Evolutionary conservation across 2,113 vertebrate species (phyloP).

Genomic region (Chaetodon auriga): DNA sequence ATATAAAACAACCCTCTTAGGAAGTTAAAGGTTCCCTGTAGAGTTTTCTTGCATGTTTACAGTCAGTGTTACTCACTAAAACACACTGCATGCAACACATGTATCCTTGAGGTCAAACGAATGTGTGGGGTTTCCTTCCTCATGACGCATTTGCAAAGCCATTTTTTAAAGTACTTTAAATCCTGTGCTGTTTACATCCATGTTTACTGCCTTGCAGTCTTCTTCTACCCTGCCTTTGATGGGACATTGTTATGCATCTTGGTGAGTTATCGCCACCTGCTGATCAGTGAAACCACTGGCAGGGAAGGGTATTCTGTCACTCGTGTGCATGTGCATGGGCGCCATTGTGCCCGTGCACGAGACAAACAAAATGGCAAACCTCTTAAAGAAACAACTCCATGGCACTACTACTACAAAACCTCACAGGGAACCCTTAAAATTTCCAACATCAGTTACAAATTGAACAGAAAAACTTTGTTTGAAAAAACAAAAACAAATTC

Average conservation of each 20-base stretch:
- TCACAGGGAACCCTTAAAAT: slow-evolving; percentile 30
- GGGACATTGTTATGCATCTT: background rate
- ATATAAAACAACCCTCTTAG: slow-evolving; percentile 36
- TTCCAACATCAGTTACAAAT: slow-evolving; percentile 33
- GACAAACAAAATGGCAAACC: background rate
- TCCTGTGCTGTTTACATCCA: background rate
- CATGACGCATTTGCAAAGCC: background rate
- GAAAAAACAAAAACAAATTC: background rate
- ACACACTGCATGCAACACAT: background rate
- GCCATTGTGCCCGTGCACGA: no score
- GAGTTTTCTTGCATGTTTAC: slow-evolving; percentile 15
- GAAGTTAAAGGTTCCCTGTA: slow-evolving; percentile 29
- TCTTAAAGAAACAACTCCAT: background rate
- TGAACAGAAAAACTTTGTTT: slow-evolving; percentile 15
- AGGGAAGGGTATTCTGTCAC: background rate
- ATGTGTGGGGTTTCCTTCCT: background rate
- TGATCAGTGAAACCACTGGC: background rate
- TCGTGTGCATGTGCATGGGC: no score
- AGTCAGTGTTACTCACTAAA: background rate
- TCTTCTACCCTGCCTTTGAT: background rate
- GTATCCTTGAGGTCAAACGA: background rate
- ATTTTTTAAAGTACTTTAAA: background rate
- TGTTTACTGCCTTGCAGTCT: background rate
- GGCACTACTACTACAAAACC: background rate
- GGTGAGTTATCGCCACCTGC: background rate